Percentiles rank a stretch among this genome's conserved stretches.
Conservation (phyloP, 2,113 vertebrate genomes). For the Oncorhynchus nerka region DNA sequence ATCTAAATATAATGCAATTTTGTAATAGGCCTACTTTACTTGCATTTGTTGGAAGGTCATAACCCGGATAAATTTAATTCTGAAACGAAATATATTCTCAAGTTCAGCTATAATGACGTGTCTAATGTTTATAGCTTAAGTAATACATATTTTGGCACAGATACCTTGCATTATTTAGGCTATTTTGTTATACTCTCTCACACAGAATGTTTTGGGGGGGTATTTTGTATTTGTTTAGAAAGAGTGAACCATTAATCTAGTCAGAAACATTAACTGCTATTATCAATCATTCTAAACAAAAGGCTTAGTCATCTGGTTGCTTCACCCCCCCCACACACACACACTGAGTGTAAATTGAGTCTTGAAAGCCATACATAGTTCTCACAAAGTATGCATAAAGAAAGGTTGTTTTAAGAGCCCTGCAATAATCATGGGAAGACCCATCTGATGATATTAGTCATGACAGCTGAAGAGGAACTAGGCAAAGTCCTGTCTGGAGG, state of each 20-base stretch:
- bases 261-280: neutral
- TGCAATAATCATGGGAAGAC: constrained; percentile 25
- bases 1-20: too few species aligned
- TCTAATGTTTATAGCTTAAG: too few species aligned
- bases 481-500: constrained; percentile 1
- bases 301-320: neutral
- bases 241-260: neutral
- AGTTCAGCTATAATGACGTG: too few species aligned
- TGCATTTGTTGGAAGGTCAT: too few species aligned
- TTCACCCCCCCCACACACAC: neutral
- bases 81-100: too few species aligned
- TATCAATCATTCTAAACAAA: neutral
- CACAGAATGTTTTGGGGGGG: too few species aligned
- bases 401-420: constrained; percentile 16
- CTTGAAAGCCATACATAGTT: neutral
- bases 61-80: too few species aligned
- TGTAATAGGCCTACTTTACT: too few species aligned
- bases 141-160: too few species aligned
- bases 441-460: constrained; percentile 30
- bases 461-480: constrained; percentile 6
- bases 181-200: too few species aligned
- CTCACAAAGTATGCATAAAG: constrained; percentile 21
- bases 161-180: too few species aligned
- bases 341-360: neutral
- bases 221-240: neutral